Conservation (phyloP, 2,113 vertebrate genomes). For the Chauna torquata region DNA sequence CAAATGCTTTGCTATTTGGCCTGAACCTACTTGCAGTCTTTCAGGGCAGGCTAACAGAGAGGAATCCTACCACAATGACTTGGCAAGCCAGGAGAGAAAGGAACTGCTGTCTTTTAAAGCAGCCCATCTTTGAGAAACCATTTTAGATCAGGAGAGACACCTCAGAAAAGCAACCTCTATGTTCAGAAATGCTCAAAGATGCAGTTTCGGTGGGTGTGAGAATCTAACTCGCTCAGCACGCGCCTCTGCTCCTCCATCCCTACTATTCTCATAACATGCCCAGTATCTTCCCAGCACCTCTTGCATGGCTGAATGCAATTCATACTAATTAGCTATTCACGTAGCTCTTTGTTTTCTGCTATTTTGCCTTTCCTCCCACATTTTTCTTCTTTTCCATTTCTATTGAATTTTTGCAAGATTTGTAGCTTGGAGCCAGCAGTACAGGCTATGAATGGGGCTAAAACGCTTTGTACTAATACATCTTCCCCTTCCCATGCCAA, state of each 20-base stretch:
- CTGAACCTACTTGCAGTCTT: neutral
- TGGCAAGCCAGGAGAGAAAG: neutral
- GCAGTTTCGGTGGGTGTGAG: neutral
- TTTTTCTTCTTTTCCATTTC: neutral
- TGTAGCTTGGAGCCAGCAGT: neutral
- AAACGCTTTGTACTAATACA: neutral
- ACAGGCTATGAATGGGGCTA: neutral
- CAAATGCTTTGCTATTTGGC: fast-evolving
- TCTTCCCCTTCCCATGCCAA: neutral
- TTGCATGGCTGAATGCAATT: neutral
- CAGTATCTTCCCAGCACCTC: neutral
- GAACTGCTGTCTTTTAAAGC: neutral
- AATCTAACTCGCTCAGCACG: neutral
- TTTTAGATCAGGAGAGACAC: neutral
- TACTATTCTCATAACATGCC: fast-evolving
- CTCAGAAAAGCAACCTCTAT: neutral
- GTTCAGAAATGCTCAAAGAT: neutral
- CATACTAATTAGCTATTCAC: neutral
- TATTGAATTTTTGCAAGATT: neutral
- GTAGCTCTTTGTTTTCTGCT: neutral
- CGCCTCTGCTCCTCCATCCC: neutral
- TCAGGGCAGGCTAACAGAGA: neutral
- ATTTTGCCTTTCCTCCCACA: neutral
- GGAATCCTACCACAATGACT: fast-evolving
- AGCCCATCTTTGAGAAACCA: neutral